A percentile compares a stretch with the other conserved stretches of the same genome.
Evolutionary conservation across 2,113 vertebrate genomes (phyloP).

Genomic region (Furnarius figulus): DNA sequence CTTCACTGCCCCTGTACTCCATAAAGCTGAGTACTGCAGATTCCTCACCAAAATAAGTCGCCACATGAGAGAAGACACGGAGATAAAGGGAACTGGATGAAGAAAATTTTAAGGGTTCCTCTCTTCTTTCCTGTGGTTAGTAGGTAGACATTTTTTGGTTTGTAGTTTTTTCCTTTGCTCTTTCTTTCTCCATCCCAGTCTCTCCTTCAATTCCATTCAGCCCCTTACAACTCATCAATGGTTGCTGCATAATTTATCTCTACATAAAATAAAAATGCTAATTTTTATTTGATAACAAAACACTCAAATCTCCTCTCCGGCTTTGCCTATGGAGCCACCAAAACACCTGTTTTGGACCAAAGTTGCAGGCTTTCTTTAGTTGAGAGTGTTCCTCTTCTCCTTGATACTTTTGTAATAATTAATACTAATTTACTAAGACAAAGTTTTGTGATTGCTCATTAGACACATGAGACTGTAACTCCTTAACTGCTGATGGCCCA

Average conservation of each 20-base stretch:
- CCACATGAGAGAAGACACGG: not conserved
- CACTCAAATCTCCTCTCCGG: not conserved
- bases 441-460: not conserved
- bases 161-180: not conserved
- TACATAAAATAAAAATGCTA: not conserved
- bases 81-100: not conserved
- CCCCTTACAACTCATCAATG: not conserved
- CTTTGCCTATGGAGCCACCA: not conserved
- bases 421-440: not conserved
- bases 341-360: not conserved
- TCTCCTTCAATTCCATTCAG: not conserved
- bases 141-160: not conserved
- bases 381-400: not conserved
- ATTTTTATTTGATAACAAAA: not conserved
- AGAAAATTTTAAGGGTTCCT: not conserved
- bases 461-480: not conserved
- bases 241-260: not conserved
- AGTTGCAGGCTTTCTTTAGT: not conserved
- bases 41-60: not conserved
- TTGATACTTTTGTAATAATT: not conserved
- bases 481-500: fast-evolving
- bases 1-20: not conserved
- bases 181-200: not conserved
- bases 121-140: not conserved
- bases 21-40: not conserved